These are phyloP conservation scores for Montipora capitata DNA, from an alignment of 92 coral and sea anemone species.

Conservation along the genomic window DNA sequence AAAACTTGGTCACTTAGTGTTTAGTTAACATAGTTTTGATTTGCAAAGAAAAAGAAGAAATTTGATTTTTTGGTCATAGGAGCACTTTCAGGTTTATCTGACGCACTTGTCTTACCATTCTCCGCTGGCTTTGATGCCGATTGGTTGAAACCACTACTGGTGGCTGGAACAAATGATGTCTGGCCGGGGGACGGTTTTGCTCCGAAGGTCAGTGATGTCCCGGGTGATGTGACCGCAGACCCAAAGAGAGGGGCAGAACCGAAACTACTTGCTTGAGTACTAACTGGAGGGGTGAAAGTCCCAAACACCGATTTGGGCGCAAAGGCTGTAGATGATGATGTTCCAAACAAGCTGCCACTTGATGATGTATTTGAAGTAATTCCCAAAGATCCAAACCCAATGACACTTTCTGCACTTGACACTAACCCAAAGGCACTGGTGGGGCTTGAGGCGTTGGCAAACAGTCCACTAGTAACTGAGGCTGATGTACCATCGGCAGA, in stretches of 20 bases:
- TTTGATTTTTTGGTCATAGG: too few species aligned
- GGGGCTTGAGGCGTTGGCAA: constrained; percentile 26
- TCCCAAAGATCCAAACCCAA: constrained; percentile 18
- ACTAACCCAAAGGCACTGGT: constrained; percentile 46
- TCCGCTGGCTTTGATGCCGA: constrained; percentile 74
- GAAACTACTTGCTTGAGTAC: constrained; percentile 30
- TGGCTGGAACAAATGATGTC: constrained; percentile 41
- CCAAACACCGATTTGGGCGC: constrained; percentile 38
- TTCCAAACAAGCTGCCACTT: constrained; percentile 30
- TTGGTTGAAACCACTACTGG: constrained; percentile 55
- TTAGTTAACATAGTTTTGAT: too few species aligned
- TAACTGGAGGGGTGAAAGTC: constrained; percentile 8
- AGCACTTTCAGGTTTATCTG: too few species aligned
- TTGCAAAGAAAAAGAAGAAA: too few species aligned
- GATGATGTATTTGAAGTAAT: constrained; percentile 20
- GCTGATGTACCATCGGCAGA: background rate
- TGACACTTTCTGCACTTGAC: background rate
- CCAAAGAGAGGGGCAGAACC: constrained; percentile 59
- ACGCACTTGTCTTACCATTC: constrained; percentile 26
- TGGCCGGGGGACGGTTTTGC: constrained; percentile 53
- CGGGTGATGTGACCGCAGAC: constrained; percentile 18
- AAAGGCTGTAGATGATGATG: constrained; percentile 33
- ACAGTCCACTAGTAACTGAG: constrained; percentile 45
- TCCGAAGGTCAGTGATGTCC: constrained; percentile 31
- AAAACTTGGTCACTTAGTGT: too few species aligned